Evolutionary conservation across 2,113 vertebrate genomes (phyloP).

Genomic region (Dicerorhinus sumatrensis): DNA sequence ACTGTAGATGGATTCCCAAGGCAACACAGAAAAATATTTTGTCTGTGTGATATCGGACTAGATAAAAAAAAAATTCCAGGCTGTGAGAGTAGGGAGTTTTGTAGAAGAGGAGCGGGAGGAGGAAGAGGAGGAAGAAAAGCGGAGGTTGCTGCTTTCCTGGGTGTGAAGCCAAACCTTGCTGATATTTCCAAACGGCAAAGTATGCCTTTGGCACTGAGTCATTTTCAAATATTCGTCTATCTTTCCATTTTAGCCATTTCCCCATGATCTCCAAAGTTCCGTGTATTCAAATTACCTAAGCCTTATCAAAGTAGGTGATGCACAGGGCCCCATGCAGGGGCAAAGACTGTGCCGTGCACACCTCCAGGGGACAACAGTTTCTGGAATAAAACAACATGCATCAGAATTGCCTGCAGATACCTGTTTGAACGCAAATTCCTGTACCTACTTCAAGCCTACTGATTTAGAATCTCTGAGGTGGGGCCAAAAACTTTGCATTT

Average conservation of each 20-base stretch:
- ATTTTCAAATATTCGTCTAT: background rate
- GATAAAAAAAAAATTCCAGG: background rate
- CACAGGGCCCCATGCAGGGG: rapidly evolving
- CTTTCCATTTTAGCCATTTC: background rate
- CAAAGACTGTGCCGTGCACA: background rate
- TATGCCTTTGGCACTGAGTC: background rate
- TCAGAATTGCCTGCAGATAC: background rate
- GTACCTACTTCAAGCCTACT: background rate
- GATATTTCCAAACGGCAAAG: slow-evolving; percentile 14
- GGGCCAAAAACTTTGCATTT: background rate
- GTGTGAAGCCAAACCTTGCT: background rate
- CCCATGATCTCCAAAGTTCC: background rate
- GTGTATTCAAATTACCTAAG: background rate
- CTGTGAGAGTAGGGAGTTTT: background rate
- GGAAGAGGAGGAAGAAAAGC: background rate
- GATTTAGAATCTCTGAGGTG: background rate
- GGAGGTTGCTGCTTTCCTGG: background rate
- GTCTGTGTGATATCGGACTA: background rate
- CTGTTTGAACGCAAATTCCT: background rate
- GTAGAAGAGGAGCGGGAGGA: background rate
- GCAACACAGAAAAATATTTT: background rate
- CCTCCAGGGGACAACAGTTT: background rate
- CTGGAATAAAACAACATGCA: background rate
- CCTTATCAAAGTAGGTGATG: background rate
- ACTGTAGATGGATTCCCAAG: background rate